Evolutionary conservation across 2,113 vertebrate genomes (phyloP).

Genomic region (Prochilodus magdalenae): DNA sequence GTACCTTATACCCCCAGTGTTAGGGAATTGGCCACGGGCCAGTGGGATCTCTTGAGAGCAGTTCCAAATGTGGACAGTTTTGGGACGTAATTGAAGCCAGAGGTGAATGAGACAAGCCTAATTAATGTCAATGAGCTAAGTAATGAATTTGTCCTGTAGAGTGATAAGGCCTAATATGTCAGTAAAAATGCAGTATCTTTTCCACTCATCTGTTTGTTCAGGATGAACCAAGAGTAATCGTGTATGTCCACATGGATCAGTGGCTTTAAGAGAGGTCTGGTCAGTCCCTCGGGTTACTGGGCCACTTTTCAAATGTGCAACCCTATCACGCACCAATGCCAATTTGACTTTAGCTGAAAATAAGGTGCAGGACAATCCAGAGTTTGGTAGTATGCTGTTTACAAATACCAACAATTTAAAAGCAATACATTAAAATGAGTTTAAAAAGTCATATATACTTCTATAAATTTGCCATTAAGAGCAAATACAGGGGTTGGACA

Average conservation of each 20-base stretch:
- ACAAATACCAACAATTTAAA: too few relatives aligned
- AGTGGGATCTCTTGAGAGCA: background rate
- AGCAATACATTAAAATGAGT: too few relatives aligned
- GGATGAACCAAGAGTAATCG: slow-evolving; percentile 25
- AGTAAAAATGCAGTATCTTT: slow-evolving; percentile 16
- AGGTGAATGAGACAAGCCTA: slow-evolving; percentile 28
- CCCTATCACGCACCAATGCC: background rate
- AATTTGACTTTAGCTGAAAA: background rate
- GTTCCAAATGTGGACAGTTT: background rate
- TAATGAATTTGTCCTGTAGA: slow-evolving; percentile 42
- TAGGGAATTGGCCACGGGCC: background rate
- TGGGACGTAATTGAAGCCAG: slow-evolving; percentile 24
- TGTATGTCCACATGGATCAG: slow-evolving; percentile 27
- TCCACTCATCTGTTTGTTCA: slow-evolving; percentile 29
- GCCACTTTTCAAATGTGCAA: background rate
- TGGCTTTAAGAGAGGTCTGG: background rate
- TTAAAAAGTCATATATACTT: too few relatives aligned
- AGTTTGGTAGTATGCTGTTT: too few relatives aligned
- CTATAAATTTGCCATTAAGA: too few relatives aligned
- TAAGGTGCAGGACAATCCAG: too few relatives aligned
- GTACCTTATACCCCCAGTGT: background rate
- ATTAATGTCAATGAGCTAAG: slow-evolving; percentile 47
- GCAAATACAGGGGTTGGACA: too few relatives aligned
- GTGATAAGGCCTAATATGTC: slow-evolving; percentile 35
- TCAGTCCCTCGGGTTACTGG: background rate